Evolutionary conservation across 1,140 invertebrate genomes (phyloP).

Genomic region (Galleria mellonella): DNA sequence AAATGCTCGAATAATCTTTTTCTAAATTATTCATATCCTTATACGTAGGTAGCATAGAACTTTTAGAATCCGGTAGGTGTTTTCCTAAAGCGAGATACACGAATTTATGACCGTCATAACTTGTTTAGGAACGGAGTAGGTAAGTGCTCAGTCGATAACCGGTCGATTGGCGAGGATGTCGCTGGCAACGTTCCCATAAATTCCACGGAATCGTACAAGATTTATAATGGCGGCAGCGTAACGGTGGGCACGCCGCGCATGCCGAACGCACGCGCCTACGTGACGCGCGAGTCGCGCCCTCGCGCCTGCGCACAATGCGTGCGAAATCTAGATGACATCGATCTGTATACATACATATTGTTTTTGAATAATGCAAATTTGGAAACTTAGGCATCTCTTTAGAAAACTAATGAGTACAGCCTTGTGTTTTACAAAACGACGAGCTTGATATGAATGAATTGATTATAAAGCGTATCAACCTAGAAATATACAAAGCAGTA

Average conservation of each 20-base stretch:
- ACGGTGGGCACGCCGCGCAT: slow-evolving; percentile 27
- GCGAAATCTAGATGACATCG: slow-evolving; percentile 5
- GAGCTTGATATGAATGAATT: too few relatives aligned
- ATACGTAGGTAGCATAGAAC: too few relatives aligned
- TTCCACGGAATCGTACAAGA: slow-evolving; percentile 21
- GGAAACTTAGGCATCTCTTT: background rate
- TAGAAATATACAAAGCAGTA: too few relatives aligned
- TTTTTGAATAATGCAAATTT: too few relatives aligned
- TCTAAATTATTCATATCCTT: background rate
- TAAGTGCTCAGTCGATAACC: slow-evolving; percentile 24
- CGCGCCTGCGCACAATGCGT: background rate
- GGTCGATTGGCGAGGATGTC: slow-evolving; percentile 25
- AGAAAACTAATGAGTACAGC: too few relatives aligned
- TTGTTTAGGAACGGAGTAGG: slow-evolving; percentile 13
- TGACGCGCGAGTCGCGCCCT: slow-evolving; percentile 12
- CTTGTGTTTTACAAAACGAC: too few relatives aligned
- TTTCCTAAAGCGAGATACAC: background rate
- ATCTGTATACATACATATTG: too few relatives aligned
- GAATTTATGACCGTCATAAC: slow-evolving; percentile 16
- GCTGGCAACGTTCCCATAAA: slow-evolving; percentile 35
- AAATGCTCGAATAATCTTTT: too few relatives aligned
- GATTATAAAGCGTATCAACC: too few relatives aligned
- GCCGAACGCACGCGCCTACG: slow-evolving; percentile 25
- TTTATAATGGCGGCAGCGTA: slow-evolving; percentile 30
- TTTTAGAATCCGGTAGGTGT: too few relatives aligned